phyloP scores from a whole-genome alignment of 2,797 vertebrate genomes.

The Sorex maritimensis region DNA sequence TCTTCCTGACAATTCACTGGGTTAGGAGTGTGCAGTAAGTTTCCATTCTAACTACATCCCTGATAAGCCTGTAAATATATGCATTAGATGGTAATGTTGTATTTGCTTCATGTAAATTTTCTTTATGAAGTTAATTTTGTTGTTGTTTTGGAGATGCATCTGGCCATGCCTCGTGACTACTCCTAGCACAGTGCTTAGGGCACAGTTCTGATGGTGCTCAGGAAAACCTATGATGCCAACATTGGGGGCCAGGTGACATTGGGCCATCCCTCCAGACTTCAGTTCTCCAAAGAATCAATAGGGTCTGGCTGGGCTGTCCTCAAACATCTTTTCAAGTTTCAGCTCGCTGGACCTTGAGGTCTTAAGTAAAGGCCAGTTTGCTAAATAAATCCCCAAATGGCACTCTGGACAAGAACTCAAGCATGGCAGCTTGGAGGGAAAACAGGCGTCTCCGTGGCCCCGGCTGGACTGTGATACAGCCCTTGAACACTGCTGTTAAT shows the following conservation, averaged over 20 bases:
- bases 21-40: conserved; percentile 2
- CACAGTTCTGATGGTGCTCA: too few species aligned
- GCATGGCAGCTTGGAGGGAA: not conserved
- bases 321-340: not conserved
- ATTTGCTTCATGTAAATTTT: not conserved
- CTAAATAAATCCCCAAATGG: not conserved
- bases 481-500: conserved; percentile 69
- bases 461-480: not conserved
- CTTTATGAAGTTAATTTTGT: not conserved
- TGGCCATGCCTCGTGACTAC: not conserved
- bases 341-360: not conserved
- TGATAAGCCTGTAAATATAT: not conserved
- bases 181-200: too few species aligned
- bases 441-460: not conserved
- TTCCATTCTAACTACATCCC: not conserved
- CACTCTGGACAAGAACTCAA: not conserved
- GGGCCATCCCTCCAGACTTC: not conserved
- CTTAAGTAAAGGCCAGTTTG: not conserved
- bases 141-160: not conserved
- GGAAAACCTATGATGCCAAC: too few species aligned
- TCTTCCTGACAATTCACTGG: not conserved
- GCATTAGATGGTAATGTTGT: conserved; percentile 18
- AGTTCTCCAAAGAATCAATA: not conserved
- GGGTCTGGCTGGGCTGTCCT: not conserved
- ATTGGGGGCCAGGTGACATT: not conserved